A percentile compares a stretch with the other conserved stretches of the same genome.
Evolutionary conservation across 2,113 vertebrate species (phyloP).

Genomic region (Caranx melampygus): DNA sequence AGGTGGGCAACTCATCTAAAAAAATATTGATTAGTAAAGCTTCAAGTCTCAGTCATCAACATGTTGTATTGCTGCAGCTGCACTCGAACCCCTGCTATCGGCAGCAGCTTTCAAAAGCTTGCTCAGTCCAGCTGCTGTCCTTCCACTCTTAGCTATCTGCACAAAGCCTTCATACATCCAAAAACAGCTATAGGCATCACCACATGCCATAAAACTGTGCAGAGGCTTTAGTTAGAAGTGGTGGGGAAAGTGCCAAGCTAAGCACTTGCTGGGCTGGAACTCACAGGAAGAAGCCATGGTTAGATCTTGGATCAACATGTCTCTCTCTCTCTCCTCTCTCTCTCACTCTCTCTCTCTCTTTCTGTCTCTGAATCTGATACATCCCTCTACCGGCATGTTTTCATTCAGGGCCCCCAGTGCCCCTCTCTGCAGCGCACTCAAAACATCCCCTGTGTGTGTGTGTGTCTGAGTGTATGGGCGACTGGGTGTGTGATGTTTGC

Average conservation of each 20-base stretch:
- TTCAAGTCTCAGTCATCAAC: neutral
- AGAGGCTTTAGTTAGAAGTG: slow-evolving; percentile 50
- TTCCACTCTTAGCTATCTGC: slow-evolving; percentile 6
- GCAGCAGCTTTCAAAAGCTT: neutral
- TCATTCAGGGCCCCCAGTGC: slow-evolving; percentile 65
- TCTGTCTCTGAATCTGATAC: slow-evolving; percentile 57
- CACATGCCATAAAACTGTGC: slow-evolving; percentile 38
- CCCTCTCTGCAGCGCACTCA: slow-evolving; percentile 52
- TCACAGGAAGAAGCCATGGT: slow-evolving; percentile 65
- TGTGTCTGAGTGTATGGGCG: slow-evolving; percentile 8
- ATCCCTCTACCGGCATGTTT: slow-evolving; percentile 72
- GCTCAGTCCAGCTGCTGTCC: neutral
- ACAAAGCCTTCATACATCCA: slow-evolving; percentile 38
- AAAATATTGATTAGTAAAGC: neutral
- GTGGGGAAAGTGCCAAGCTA: slow-evolving; percentile 57
- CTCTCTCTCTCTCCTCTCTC: slow-evolving; percentile 31
- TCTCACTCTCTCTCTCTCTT: slow-evolving; percentile 14
- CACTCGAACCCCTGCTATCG: neutral
- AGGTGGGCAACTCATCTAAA: neutral
- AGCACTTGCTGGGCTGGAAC: slow-evolving; percentile 55
- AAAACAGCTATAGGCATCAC: slow-evolving; percentile 43
- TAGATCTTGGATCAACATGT: slow-evolving; percentile 72
- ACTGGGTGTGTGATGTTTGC: slow-evolving; percentile 49
- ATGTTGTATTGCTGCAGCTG: neutral
- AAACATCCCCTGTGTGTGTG: slow-evolving; percentile 61